Percentiles rank a stretch among this genome's conserved stretches.
These are phyloP conservation scores for Galerucella calmariensis DNA, from an alignment of 2,888 invertebrate species.

Conservation along the genomic window DNA sequence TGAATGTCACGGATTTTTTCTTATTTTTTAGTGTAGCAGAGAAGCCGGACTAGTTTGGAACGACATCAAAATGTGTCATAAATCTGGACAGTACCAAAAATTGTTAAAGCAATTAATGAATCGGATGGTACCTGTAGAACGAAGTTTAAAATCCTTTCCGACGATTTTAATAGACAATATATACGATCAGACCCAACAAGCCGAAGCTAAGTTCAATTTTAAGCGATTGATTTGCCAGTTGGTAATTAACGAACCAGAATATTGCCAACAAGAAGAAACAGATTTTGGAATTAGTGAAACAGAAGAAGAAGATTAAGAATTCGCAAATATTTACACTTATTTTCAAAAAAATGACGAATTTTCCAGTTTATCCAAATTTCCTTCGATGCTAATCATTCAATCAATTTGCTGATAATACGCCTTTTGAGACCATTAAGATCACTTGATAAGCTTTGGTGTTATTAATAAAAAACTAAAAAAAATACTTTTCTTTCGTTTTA, in stretches of 20 bases:
- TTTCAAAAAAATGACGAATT: too few relatives aligned
- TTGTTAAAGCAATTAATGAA: slow-evolving; percentile 56
- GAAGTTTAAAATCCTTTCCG: slow-evolving; percentile 62
- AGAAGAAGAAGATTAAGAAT: background rate
- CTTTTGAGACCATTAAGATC: too few relatives aligned
- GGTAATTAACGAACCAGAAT: slow-evolving; percentile 43
- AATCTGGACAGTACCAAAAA: slow-evolving; percentile 54
- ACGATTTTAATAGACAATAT: slow-evolving; percentile 62
- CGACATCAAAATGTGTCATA: slow-evolving; percentile 55
- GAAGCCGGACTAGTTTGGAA: slow-evolving; percentile 48
- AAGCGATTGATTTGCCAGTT: slow-evolving; percentile 46
- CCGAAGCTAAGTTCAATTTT: slow-evolving; percentile 46
- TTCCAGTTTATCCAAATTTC: too few relatives aligned
- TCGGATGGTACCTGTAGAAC: slow-evolving; percentile 59
- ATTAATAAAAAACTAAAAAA: too few relatives aligned
- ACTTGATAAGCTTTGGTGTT: too few relatives aligned
- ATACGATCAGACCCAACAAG: slow-evolving; percentile 43
- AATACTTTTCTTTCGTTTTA: too few relatives aligned
- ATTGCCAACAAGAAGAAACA: slow-evolving; percentile 12
- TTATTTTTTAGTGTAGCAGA: slow-evolving; percentile 60
- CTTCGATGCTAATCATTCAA: too few relatives aligned
- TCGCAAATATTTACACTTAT: background rate
- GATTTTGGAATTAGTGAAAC: background rate
- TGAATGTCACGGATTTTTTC: background rate
- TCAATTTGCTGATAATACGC: too few relatives aligned